Evolutionary conservation across 23 tunicate genomes (phyloP), one percentile per base, ranked within the genome.

Genomic region (Ascidia mentula): DNA sequence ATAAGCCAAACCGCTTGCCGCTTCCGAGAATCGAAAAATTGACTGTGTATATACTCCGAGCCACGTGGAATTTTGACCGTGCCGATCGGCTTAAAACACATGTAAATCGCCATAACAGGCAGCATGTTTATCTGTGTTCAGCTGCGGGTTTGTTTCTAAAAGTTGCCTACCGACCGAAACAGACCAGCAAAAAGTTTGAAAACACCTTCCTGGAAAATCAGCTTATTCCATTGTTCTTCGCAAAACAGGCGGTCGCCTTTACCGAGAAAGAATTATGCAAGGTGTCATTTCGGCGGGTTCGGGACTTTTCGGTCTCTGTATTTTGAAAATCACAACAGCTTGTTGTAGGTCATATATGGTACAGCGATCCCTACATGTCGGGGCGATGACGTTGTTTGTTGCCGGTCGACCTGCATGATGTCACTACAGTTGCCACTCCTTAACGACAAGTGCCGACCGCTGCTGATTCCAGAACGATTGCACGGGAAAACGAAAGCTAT

Each of bases 401-500:
- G 65, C 65, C 65, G 65, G 65, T 53, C 22, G 65, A 26, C 4
- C 28, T 3, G 65, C 24, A 5, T 53, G 13, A 5, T 53, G 24
- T 53, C 65, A 9, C 22, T 9, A 53, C 24, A 53, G 24, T 53
- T 28, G 65, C 65, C 65, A 53, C 65, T 53, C 65, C 65, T 53
- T 53, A n/a, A 28, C 65, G 65, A 53, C 65, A 9, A 53, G 22
- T 53, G 28, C 65, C 13, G 24, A 53, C 65, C 65, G 65, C 65
- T 9, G 65, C 65, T 53, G 65, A 3, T n/a, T n/a, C n/a, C n/a
- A 53, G 1, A 28, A 28, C 22, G 65, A 53, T 53, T 28, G 65
- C 65, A 53, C 65, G 65, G 2, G 65, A 28, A 53, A 53, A 20
- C 65, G 65, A 53, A 53, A 53, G 65, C 65, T 53, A 53, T 53